Evolutionary conservation across 2,113 vertebrate species (phyloP), one percentile per base, ranked within the genome.

Genomic region (Aplodontia rufa): DNA sequence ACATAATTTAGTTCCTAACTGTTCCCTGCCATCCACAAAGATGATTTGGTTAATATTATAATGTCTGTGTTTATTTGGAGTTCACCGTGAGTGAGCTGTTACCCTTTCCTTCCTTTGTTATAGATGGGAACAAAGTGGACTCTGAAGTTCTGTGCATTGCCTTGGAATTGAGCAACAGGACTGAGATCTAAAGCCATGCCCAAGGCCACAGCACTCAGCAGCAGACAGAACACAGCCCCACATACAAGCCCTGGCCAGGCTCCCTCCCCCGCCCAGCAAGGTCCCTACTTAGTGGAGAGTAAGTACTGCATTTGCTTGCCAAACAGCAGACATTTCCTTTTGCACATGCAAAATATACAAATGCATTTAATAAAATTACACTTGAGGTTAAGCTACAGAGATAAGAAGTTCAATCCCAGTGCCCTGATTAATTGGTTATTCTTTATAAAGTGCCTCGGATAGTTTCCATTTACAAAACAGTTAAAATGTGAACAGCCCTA

Each of bases 341-440:
- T 82, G 64, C 35, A 40, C 3, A 35, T 51, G 32, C 22, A 90
- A 93, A 86, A 68, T 90, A 87, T 81, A 40, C 64, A 87, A 84
- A 55, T 26, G 6, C 35, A 88, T 45, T 93, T 87, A 66, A 87
- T 88, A 81, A 87, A 94, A 87, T 74, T 32, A 69, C 26, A 82
- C 58, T 80, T 83, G 60, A 78, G 69, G 40, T 85, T 78, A 96
- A 90, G 58, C 68, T 91, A 49, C 4, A 90, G 47, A 86, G 81
- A 74, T 58, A 90, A 96, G 66, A 97, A 97, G 94, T 92, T 80
- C n/a, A 79, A 76, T 91, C 68, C 82, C 69, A 51, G 6, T 58
- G 30, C 8, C 28, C 49, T 66, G 71, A 68, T 42, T 81, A 88
- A 78, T 78, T 87, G 51, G 26, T 83, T 45, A 62, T 87, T 92